Conservation (phyloP, 2,113 vertebrate genomes). For the Sminthopsis crassicaudata region DNA sequence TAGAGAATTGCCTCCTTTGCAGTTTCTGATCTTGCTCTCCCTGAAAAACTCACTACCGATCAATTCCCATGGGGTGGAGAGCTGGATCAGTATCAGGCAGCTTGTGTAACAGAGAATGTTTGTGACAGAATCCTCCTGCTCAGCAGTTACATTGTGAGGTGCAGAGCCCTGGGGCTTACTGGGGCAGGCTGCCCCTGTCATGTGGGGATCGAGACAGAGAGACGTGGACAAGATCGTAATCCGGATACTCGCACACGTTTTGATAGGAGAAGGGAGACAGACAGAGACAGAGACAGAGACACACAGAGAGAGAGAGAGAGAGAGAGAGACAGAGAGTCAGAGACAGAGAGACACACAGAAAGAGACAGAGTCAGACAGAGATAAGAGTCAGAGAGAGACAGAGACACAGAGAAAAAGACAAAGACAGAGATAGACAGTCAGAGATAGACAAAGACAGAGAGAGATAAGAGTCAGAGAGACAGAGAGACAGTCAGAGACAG, state of each 20-base stretch:
- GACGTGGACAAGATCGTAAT: neutral
- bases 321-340: too few relatives aligned
- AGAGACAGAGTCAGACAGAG: too few relatives aligned
- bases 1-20: neutral
- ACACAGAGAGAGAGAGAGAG: too few relatives aligned
- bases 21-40: neutral
- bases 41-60: neutral
- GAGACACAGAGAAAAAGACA: too few relatives aligned
- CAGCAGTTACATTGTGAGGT: neutral
- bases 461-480: too few relatives aligned
- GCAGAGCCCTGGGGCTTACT: neutral
- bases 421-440: too few relatives aligned
- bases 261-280: neutral
- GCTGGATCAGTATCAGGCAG: neutral
- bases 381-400: too few relatives aligned
- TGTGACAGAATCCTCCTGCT: neutral
- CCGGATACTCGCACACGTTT: neutral
- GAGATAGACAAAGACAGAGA: too few relatives aligned
- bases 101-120: neutral
- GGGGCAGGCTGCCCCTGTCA: neutral
- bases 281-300: too few relatives aligned
- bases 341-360: too few relatives aligned
- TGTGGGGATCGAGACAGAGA: neutral
- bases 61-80: neutral
- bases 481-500: too few relatives aligned